Evolutionary conservation across 1,140 invertebrate species (phyloP).

Genomic region (Centruroides sculpturatus): DNA sequence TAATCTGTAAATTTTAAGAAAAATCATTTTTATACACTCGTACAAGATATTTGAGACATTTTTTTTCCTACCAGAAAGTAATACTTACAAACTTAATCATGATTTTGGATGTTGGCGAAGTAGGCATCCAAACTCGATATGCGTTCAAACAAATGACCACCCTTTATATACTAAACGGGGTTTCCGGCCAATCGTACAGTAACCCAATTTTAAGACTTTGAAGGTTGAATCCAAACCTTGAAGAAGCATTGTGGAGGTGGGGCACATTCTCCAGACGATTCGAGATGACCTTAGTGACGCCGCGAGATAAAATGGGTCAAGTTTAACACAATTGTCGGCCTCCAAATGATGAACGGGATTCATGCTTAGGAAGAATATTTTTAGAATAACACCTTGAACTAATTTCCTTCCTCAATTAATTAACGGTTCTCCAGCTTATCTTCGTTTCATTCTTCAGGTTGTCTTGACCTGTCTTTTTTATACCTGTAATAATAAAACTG

Average conservation of each 20-base stretch:
- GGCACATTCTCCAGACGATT: constrained; percentile 1
- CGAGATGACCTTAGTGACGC: background rate
- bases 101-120: background rate
- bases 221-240: background rate
- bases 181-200: background rate
- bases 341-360: too few relatives aligned
- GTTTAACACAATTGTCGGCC: constrained; percentile 4
- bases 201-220: background rate
- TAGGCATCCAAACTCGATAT: too few relatives aligned
- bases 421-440: too few relatives aligned
- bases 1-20: background rate
- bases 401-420: too few relatives aligned
- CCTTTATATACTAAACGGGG: background rate
- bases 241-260: background rate
- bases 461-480: too few relatives aligned
- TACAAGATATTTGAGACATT: background rate
- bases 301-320: constrained; percentile 9
- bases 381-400: too few relatives aligned
- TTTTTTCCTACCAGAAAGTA: background rate
- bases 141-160: too few relatives aligned
- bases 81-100: background rate
- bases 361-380: too few relatives aligned
- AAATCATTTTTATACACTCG: background rate
- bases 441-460: too few relatives aligned
- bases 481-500: too few relatives aligned